A percentile compares a stretch with the other conserved stretches of the same genome.
Conservation (phyloP, 53 echinoderm and acorn worm genomes). For the Henricia sp. region DNA sequence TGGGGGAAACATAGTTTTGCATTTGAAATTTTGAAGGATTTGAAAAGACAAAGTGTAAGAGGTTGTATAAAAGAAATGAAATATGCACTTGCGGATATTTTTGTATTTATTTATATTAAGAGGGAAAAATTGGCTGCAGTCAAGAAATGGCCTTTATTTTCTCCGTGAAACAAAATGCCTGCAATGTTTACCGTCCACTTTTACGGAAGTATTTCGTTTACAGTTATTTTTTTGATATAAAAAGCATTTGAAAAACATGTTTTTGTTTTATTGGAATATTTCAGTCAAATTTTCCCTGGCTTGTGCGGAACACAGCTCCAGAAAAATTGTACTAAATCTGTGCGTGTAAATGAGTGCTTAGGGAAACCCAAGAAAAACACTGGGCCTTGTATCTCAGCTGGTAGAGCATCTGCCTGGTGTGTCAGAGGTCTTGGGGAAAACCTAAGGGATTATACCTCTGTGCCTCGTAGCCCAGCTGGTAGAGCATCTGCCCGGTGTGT, state of each 20-base stretch:
- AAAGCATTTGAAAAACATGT: neutral
- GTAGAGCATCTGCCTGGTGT: too few species aligned
- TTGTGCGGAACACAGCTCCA: neutral
- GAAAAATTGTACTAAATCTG: neutral
- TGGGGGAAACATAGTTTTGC: neutral
- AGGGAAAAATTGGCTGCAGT: constrained; percentile 34
- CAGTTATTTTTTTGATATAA: neutral
- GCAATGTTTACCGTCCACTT: constrained; percentile 36
- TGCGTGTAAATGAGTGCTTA: neutral
- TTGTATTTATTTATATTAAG: constrained; percentile 65
- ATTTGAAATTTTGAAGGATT: neutral
- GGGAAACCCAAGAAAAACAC: neutral
- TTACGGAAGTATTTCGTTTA: neutral
- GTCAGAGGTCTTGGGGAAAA: too few species aligned
- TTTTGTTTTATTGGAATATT: neutral
- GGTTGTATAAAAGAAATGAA: neutral
- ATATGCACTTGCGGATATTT: constrained; percentile 53
- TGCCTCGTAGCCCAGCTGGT: too few species aligned
- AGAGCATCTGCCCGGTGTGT: too few species aligned
- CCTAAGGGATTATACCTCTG: too few species aligned
- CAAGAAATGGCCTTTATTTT: constrained; percentile 12
- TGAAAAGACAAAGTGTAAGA: neutral
- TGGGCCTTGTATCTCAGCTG: too few species aligned
- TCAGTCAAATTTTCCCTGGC: neutral
- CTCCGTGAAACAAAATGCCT: constrained; percentile 4